Evolutionary conservation across 2,888 invertebrate genomes (phyloP), one percentile per base, ranked within the genome.

Genomic region (Axea sp.): DNA sequence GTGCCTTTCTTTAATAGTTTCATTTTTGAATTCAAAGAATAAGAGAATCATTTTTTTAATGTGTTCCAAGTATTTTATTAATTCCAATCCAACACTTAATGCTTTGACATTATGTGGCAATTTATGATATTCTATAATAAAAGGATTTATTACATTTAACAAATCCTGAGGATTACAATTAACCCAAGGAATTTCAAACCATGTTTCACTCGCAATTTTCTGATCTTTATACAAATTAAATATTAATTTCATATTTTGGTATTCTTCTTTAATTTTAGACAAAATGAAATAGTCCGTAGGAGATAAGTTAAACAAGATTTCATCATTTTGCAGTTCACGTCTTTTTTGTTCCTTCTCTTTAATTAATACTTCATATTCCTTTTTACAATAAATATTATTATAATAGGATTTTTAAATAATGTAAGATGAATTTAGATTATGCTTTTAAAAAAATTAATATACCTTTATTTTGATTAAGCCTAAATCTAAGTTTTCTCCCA

Each of bases 1-100:
- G 88, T 98, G 97, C 6, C 97, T 90, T 78, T 95, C 95, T 5
- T 96, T 89, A 86, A 98, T 91, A 0, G 97, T 96, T 81, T 97
- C 96, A 83, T 96, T 95, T 87, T 97, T 97, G 49, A 98, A 88
- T 31, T 96, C 95, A 2, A 96, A 94, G 92, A 97, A 96, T 39
- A 97, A 88, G 0, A 97, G 96, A 0, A 97, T 93, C 0, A 95
- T 93, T 76, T 92, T 92, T 83, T 94, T 94, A 88, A 97, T 97
- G 81, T 94, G 94, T 81, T 93, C 95, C 95, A 97, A 94, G 82
- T 93, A 93, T n/a, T 92, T 86, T 74, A 96, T 94, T 12, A 97
- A 84, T 77, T 91, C 91, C 73, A 90, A 83, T 0, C 94, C 96
- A 1, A 93, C 91, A 0, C 90, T 87, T 73, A 82, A 47, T 0